Evolutionary conservation across 2,113 vertebrate genomes (phyloP).

Genomic region (Pedionomus torquatus): DNA sequence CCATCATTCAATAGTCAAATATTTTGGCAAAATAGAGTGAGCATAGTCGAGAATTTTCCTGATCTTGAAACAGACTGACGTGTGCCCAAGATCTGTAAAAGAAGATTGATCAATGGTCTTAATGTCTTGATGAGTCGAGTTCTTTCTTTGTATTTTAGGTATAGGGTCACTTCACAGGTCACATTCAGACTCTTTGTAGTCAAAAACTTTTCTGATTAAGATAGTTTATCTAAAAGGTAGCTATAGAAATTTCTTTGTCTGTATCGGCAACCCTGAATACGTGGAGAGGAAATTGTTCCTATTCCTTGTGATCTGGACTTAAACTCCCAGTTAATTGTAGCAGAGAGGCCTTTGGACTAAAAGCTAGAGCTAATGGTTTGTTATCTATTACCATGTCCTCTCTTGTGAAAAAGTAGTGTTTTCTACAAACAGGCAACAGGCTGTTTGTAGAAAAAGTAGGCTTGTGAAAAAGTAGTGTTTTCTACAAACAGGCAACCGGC

Average conservation of each 20-base stretch:
- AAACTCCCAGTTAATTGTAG: neutral
- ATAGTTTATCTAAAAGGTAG: neutral
- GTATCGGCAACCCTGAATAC: neutral
- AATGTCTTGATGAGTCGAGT: neutral
- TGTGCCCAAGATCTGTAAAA: neutral
- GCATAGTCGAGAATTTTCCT: neutral
- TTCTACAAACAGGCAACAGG: constrained; percentile 72
- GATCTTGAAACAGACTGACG: neutral
- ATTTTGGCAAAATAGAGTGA: neutral
- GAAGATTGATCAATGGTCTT: neutral
- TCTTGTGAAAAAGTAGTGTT: constrained; percentile 48
- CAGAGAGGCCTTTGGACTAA: constrained; percentile 6
- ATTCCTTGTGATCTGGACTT: neutral
- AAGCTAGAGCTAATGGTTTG: neutral
- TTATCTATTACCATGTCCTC: constrained; percentile 8
- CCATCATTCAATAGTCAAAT: neutral
- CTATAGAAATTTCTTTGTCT: neutral
- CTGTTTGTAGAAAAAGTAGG: too few species aligned
- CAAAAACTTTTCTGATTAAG: constrained; percentile 43
- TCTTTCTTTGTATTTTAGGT: neutral
- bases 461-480: constrained; percentile 55
- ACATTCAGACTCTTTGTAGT: neutral
- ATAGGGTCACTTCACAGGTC: neutral
- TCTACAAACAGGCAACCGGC: constrained; percentile 72
- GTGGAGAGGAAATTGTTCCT: constrained; percentile 33